phyloP scores from a whole-genome alignment of 1,140 invertebrate species.

The silkworm (Bombyx mori) region DNA sequence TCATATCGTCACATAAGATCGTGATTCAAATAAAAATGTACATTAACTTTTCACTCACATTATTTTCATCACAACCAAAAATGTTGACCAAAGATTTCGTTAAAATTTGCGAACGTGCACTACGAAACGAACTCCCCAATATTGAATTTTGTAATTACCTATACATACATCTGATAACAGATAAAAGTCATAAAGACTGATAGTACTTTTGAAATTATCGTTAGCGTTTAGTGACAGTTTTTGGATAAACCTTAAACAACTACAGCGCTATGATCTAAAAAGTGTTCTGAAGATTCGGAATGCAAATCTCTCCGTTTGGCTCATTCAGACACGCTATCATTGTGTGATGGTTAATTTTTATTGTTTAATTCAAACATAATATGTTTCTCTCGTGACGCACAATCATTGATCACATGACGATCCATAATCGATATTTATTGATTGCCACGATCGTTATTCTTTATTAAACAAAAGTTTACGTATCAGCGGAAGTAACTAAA shows the following conservation, averaged over 20 bases:
- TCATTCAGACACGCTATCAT: no score
- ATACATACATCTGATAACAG: conserved; percentile 47
- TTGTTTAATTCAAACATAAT: no score
- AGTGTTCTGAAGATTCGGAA: no score
- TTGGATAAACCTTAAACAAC: conserved; percentile 6
- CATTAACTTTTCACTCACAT: conserved; percentile 6
- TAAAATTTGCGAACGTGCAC: conserved; percentile 46
- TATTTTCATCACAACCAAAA: conserved; percentile 32
- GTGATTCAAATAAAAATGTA: no score
- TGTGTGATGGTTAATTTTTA: no score
- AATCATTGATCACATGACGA: no score
- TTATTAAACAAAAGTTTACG: no score
- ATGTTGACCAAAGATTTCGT: conserved; percentile 21
- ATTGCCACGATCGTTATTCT: no score
- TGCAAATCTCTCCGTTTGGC: no score
- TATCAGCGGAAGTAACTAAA: no score
- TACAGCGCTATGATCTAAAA: neutral
- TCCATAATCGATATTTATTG: no score
- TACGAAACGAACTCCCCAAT: conserved; percentile 29
- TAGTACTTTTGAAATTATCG: conserved; percentile 23
- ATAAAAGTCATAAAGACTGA: conserved; percentile 49
- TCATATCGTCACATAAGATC: conserved; percentile 36
- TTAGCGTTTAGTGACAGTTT: conserved; percentile 7
- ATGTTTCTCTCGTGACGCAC: no score
- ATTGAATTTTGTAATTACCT: conserved; percentile 42